Evolutionary conservation across 1,140 invertebrate genomes (phyloP).

Genomic region (Bombus polaris): DNA sequence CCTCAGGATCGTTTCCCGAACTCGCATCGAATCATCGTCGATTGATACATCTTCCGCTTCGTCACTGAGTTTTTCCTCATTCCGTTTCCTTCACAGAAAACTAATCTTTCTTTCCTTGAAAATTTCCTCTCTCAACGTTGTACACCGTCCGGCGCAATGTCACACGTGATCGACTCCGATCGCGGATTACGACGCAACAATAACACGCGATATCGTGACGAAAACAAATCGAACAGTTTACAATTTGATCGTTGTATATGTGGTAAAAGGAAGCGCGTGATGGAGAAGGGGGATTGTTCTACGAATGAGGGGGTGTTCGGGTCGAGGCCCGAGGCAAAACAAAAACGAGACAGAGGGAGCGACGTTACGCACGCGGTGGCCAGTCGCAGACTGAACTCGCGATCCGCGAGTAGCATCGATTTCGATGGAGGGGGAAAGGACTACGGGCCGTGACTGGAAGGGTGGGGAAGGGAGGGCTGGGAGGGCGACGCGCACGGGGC

Average conservation of each 20-base stretch:
- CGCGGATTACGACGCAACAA: neutral
- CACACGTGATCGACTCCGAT: conserved; percentile 18
- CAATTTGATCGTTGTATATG: neutral
- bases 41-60: neutral
- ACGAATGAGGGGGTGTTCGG: neutral
- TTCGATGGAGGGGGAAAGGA: conserved; percentile 67
- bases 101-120: neutral
- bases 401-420: conserved; percentile 73
- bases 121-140: neutral
- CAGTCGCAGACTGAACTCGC: conserved; percentile 73
- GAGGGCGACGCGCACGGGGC: conserved; percentile 57
- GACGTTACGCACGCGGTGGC: conserved; percentile 69
- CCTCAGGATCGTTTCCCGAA: conserved; percentile 51
- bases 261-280: neutral
- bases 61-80: conserved; percentile 40
- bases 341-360: conserved; percentile 31
- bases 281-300: neutral
- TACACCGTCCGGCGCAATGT: conserved; percentile 13
- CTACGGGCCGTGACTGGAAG: conserved; percentile 46
- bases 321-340: neutral
- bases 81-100: neutral
- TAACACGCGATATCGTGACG: no score
- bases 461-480: conserved; percentile 29
- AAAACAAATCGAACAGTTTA: neutral
- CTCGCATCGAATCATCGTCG: neutral